phyloP scores from a whole-genome alignment of 2,113 vertebrate genomes.

The Erpornis zantholeuca region DNA sequence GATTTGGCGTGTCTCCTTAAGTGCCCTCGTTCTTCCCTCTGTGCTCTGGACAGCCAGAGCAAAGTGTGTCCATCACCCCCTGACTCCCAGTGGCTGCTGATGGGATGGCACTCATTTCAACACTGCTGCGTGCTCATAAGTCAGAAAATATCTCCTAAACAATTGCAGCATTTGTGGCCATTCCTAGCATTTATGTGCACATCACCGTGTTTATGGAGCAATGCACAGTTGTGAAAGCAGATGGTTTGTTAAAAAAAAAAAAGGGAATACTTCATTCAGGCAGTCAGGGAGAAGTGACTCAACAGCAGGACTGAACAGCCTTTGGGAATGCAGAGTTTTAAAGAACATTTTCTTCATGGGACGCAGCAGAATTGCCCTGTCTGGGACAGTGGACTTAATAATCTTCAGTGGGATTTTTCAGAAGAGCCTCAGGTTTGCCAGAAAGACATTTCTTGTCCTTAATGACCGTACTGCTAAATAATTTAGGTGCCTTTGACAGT shows the following conservation, averaged over 20 bases:
- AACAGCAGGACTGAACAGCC: background rate
- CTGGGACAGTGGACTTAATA: background rate
- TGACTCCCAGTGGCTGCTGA: background rate
- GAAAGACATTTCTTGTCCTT: background rate
- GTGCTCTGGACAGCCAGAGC: background rate
- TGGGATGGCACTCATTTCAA: background rate
- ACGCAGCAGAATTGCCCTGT: background rate
- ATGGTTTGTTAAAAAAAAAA: background rate
- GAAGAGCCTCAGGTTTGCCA: background rate
- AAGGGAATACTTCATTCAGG: background rate
- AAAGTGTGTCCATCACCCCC: accelerated
- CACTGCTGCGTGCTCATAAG: accelerated
- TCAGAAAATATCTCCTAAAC: background rate
- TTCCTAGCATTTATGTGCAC: background rate
- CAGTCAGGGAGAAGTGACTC: background rate
- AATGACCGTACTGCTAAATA: background rate
- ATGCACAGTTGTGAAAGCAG: background rate
- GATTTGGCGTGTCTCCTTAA: background rate
- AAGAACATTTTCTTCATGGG: background rate
- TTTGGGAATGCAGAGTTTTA: background rate
- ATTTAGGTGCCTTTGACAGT: constrained; percentile 7
- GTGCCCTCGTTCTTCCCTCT: background rate
- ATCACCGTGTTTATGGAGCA: background rate
- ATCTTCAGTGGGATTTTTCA: background rate
- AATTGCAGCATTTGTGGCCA: background rate